Evolutionary conservation across 2,888 invertebrate genomes (phyloP).

Genomic region (Leptopilina drosophilae): DNA sequence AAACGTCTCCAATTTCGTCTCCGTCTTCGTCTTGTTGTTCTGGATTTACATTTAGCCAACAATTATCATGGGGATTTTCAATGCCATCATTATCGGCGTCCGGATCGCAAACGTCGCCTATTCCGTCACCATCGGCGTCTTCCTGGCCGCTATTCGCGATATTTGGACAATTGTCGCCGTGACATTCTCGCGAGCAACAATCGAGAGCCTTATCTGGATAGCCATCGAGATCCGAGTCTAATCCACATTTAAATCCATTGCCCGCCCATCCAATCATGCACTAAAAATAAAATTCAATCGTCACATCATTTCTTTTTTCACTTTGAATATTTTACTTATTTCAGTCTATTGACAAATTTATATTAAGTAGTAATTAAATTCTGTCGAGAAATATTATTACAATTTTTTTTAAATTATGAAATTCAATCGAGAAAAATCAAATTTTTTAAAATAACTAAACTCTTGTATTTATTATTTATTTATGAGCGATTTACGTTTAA

Average conservation of each 20-base stretch:
- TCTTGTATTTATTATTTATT: too few species aligned
- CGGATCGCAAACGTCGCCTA: constrained; percentile 93
- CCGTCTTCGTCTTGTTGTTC: constrained; percentile 88
- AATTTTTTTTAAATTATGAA: too few species aligned
- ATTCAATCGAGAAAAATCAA: too few species aligned
- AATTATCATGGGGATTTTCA: constrained; percentile 83
- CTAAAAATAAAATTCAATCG: constrained; percentile 66
- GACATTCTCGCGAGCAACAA: constrained; percentile 85
- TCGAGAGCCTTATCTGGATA: constrained; percentile 89
- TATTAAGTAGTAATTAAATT: too few species aligned
- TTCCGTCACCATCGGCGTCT: constrained; percentile 90
- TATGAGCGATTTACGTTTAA: too few species aligned
- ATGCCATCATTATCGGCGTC: constrained; percentile 94
- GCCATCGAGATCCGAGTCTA: constrained; percentile 92
- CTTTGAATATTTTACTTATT: too few species aligned
- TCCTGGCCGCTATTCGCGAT: constrained; percentile 96
- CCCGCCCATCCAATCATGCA: constrained; percentile 95
- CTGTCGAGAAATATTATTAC: too few species aligned
- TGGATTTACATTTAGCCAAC: constrained; percentile 88
- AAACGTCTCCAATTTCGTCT: constrained; percentile 88
- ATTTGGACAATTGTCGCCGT: constrained; percentile 89
- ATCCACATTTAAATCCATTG: constrained; percentile 89
- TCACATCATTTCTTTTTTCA: too few species aligned
- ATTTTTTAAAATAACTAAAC: too few species aligned
- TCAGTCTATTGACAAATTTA: too few species aligned